Base-by-base conservation (phyloP, 2,888 invertebrate species). In the Protodeltote pygarga region DNA sequence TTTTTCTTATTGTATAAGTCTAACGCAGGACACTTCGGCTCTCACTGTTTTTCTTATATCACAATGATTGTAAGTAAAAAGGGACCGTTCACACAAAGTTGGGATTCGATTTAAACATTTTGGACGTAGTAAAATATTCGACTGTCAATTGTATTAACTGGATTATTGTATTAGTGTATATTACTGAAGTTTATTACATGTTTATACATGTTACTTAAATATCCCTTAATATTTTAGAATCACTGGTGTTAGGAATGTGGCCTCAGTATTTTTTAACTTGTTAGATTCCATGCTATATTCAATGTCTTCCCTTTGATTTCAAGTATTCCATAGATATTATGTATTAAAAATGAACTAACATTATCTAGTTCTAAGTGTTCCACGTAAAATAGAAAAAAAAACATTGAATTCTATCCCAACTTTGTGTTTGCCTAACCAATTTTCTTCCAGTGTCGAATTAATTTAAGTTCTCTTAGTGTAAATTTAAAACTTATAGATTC, bases 1-100 rank as follows among this genome's bases (percentile, higher is more conserved):
- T 87, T 87, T 76, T 81, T 81, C 81, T 81, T 86, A 83, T 82
- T 80, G 63, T 79, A 71, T 89, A 87, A 89, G 87, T 84, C 81
- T 83, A 83, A 85, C 75, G 83, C 87, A 75, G 69, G 71, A 81
- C 71, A 80, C 81, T 81, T 85, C 76, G 68, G 79, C 79, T 80
- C 78, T 76, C 76, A 68, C 66, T 39, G 48, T 55, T 53, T 50
- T 63, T 50, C 55, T 59, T 54, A 39, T 67, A 59, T 62, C 68
- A 53, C 58, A 69, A 50, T 55, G 44, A 57, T 49, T 52, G 52
- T 47, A 55, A 48, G 64, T 53, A 45, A 50, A 49, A 38, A 24
- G 47, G 54, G 57, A 61, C 52, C 37, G 62, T 62, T 63, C 49
- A 16, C 38, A 46, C 61, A 58, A 64, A 73, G 71, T 77, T 73